These are phyloP conservation scores for Heliconius himera DNA, from an alignment of 1,140 invertebrate species.

Conservation along the genomic window DNA sequence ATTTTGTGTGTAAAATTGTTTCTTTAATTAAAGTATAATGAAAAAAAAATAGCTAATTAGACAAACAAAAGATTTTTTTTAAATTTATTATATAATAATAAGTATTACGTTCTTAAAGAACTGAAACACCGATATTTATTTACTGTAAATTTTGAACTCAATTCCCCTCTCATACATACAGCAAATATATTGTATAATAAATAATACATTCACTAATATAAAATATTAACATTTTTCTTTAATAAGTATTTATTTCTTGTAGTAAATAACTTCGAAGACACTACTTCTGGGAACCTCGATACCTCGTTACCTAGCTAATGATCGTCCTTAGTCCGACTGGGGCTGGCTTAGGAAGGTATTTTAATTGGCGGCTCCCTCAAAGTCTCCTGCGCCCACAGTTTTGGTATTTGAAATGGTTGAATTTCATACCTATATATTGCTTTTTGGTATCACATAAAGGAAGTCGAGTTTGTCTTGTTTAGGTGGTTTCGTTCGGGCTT, in stretches of 20 bases:
- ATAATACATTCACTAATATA: background rate
- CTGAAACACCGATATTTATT: too few relatives aligned
- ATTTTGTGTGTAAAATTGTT: too few relatives aligned
- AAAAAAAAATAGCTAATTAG: background rate
- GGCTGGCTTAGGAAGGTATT: conserved; percentile 48
- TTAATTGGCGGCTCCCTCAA: conserved; percentile 60
- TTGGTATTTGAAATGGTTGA: conserved; percentile 45
- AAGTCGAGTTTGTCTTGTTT: background rate
- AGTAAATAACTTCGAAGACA: conserved; percentile 1
- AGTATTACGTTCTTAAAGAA: too few relatives aligned
- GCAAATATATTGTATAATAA: too few relatives aligned
- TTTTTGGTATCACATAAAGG: conserved; percentile 19
- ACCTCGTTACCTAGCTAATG: conserved; percentile 38
- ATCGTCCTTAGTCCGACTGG: conserved; percentile 29
- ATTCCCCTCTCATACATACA: too few relatives aligned
- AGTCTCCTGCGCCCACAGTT: conserved; percentile 39
- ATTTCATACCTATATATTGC: conserved; percentile 29
- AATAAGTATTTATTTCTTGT: background rate
- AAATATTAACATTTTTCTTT: background rate
- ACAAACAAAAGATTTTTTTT: too few relatives aligned
- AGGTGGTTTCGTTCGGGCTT: too few relatives aligned
- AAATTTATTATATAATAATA: too few relatives aligned
- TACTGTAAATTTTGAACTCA: too few relatives aligned
- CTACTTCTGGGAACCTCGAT: conserved; percentile 30
- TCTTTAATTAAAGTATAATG: too few relatives aligned